phyloP scores from a whole-genome alignment of 2,888 invertebrate species.

The Zhuqinia jingwanae region DNA sequence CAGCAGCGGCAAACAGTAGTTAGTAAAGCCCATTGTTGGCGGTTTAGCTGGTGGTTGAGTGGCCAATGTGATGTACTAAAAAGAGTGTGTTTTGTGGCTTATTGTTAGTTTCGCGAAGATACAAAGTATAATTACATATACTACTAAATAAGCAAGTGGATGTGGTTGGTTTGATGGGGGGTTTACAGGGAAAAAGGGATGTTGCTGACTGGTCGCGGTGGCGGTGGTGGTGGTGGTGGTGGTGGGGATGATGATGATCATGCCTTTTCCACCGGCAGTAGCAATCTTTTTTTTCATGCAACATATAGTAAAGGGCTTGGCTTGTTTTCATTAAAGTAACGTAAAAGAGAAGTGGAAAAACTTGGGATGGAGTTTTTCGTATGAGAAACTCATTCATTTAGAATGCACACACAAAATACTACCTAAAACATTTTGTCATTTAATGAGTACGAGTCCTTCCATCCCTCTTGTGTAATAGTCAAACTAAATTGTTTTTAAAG shows the following conservation, averaged over 20 bases:
- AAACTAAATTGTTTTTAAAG: conserved; percentile 3
- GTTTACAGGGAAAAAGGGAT: not conserved
- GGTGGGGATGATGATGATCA: not conserved
- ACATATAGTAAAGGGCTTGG: too few species aligned
- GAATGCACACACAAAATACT: not conserved
- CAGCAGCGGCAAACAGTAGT: too few species aligned
- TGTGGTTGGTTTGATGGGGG: not conserved
- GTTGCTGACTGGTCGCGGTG: not conserved
- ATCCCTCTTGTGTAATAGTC: not conserved
- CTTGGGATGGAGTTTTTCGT: not conserved
- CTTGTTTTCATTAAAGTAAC: too few species aligned
- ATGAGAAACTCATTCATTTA: conserved; percentile 31
- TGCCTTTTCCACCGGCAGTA: not conserved
- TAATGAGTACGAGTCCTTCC: conserved; percentile 12
- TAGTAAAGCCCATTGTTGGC: too few species aligned
- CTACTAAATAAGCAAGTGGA: too few species aligned
- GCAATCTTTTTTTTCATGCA: not conserved
- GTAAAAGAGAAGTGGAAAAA: not conserved
- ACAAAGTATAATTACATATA: too few species aligned
- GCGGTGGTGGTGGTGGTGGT: not conserved
- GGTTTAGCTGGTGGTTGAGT: too few species aligned
- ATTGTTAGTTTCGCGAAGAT: not conserved
- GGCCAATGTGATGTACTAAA: not conserved
- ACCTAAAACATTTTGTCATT: conserved; percentile 31
- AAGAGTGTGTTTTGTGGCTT: not conserved